Evolutionary conservation across 2,113 vertebrate species (phyloP).

Genomic region (Echinops telfairi): DNA sequence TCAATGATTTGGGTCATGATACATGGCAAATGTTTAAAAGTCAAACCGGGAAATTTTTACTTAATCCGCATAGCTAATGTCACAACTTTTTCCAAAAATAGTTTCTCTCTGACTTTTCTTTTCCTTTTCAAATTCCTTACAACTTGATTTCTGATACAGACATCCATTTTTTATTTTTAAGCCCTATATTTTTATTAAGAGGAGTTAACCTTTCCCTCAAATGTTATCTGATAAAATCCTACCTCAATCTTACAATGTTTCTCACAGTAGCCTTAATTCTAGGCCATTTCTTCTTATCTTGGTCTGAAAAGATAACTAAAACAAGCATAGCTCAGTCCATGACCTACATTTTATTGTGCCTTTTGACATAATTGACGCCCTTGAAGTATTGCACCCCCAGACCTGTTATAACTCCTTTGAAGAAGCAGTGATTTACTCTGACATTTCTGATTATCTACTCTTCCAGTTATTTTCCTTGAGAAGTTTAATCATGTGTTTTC

Average conservation of each 20-base stretch:
- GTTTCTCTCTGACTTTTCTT: background rate
- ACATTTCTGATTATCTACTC: background rate
- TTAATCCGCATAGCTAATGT: background rate
- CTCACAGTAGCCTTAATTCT: background rate
- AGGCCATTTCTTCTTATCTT: background rate
- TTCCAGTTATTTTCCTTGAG: background rate
- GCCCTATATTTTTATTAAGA: background rate
- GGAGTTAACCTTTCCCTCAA: background rate
- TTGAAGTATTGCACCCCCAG: background rate
- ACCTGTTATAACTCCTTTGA: background rate
- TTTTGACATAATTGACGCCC: background rate
- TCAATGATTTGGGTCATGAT: background rate
- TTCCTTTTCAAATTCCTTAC: background rate
- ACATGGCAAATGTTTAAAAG: conserved; percentile 17
- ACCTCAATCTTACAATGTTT: background rate
- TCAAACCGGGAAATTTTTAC: background rate
- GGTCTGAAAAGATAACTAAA: conserved; percentile 29
- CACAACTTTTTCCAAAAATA: background rate
- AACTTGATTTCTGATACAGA: background rate
- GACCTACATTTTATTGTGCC: background rate
- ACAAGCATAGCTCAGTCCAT: background rate
- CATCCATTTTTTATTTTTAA: background rate
- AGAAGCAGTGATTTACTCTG: background rate
- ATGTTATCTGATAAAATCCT: background rate
- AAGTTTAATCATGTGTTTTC: too few species aligned